phyloP scores from a whole-genome alignment of 2,113 vertebrate genomes.

The Chlamydotis undulata region DNA sequence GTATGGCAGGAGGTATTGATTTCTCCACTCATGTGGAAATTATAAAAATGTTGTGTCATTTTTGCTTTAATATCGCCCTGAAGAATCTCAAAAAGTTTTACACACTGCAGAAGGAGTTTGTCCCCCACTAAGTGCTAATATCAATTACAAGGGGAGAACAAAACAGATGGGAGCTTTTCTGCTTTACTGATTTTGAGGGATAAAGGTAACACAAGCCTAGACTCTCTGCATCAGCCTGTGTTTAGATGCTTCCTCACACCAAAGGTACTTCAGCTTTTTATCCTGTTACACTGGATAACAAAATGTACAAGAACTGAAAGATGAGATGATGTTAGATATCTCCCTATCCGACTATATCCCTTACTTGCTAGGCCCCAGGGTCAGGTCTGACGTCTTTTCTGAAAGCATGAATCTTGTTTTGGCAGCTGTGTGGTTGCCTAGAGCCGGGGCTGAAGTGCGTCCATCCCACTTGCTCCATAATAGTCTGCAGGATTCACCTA shows the following conservation, averaged over 20 bases:
- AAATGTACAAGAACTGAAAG: neutral
- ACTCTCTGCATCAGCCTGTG: neutral
- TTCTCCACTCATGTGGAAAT: conserved; percentile 37
- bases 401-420: neutral
- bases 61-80: neutral
- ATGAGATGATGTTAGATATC: neutral
- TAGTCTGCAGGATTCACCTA: neutral
- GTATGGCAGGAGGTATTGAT: neutral
- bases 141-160: neutral
- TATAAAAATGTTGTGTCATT: neutral
- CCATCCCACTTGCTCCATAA: neutral
- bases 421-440: neutral
- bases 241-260: neutral
- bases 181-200: neutral
- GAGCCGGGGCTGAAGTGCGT: neutral
- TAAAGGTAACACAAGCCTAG: neutral
- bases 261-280: neutral
- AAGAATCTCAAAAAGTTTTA: neutral
- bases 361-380: neutral
- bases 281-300: neutral
- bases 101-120: neutral
- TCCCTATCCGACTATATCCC: neutral
- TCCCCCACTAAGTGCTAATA: neutral
- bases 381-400: neutral
- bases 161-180: neutral